These are phyloP conservation scores for Antennarius maculatus DNA, from an alignment of 2,797 vertebrate species.

Conservation along the genomic window DNA sequence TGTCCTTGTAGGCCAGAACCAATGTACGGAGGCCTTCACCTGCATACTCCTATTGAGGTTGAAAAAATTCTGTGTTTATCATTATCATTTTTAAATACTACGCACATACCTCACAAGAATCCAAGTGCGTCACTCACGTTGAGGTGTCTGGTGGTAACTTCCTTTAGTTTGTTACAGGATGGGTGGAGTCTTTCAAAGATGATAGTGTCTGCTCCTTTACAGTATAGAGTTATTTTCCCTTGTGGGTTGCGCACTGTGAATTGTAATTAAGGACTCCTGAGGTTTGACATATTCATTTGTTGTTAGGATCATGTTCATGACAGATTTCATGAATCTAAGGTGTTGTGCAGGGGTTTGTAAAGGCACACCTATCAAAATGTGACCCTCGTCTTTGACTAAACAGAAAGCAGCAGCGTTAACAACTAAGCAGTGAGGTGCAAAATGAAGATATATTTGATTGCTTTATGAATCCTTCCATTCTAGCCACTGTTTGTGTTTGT, in stretches of 20 bases:
- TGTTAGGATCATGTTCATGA: not conserved
- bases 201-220: constrained; percentile 96
- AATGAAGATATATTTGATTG: too few relatives aligned
- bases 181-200: constrained; percentile 87
- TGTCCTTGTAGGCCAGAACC: constrained; percentile 87
- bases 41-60: constrained; percentile 86
- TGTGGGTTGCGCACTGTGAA: constrained; percentile 86
- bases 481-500: too few relatives aligned
- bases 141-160: constrained; percentile 85
- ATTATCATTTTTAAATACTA: rapidly evolving
- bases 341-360: too few relatives aligned
- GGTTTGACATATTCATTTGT: not conserved
- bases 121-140: constrained; percentile 80
- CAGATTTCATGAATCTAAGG: not conserved
- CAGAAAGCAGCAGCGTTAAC: too few relatives aligned
- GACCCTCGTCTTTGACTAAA: too few relatives aligned
- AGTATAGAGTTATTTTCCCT: constrained; percentile 86
- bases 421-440: too few relatives aligned
- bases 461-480: too few relatives aligned
- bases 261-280: constrained; percentile 16
- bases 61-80: not conserved
- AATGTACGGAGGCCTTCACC: constrained; percentile 92
- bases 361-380: too few relatives aligned
- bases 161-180: constrained; percentile 80
- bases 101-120: not conserved